Base-by-base conservation (phyloP, 2,888 invertebrate species). In the Parascotia fuliginaria region DNA sequence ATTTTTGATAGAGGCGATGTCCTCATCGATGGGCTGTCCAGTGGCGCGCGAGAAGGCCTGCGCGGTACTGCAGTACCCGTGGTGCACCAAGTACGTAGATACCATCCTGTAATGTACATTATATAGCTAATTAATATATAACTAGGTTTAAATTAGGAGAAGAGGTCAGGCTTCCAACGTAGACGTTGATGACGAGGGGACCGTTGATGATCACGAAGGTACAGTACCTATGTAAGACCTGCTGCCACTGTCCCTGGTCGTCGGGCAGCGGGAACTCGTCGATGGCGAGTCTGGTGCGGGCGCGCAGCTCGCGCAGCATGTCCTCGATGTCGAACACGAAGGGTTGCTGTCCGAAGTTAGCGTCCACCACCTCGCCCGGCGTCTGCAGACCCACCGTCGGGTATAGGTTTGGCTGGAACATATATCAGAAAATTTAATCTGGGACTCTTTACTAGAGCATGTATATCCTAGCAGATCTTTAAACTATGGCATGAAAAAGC, bases 341-440 rank as follows among this genome's bases (percentile, higher is more conserved):
- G 12, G 98, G 98, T 75, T 96, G 95, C 87, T 98, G 98, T 0
- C 99, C 99, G 89, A 99, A 99, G 93, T 99, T 99, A 1, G 98
- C 98, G 89, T 99, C 98, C 43, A 99, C 97, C 60, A 98, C 96
- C 93, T 99, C 99, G 39, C 99, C 99, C 6, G 99, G 98, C 29
- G 99, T 99, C 93, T 99, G 99, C 51, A 99, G 94, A 0, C 99
- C 99, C 59, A 99, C 99, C 11, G 99, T 99, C 14, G 99, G 99
- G 92, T 98, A 99, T 53, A 99, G 93, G 92, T 98, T 97, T 53
- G 97, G 95, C 98, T 98, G 92, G 0, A 60, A 68, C 19, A 22
- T 9, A 22, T 6, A 40, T 24, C 5, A 1, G 1, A 24, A 1
- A 24, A 3, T 15, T 27, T 6, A n/a, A n/a, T n/a, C n/a, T 27